Evolutionary conservation across 1,140 invertebrate genomes (phyloP).

Genomic region (Pogonomyrmex californicus): DNA sequence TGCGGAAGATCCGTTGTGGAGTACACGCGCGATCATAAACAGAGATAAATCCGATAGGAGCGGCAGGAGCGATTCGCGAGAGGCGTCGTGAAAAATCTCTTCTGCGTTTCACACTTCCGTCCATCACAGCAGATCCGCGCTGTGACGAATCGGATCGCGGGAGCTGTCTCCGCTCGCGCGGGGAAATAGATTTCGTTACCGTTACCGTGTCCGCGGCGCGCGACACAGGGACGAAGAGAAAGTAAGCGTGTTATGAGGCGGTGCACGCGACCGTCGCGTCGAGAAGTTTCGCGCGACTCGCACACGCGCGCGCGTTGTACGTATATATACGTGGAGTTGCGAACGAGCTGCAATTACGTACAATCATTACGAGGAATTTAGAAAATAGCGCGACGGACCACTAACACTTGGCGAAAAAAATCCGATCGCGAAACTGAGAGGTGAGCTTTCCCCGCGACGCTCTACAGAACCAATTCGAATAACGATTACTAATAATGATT

Average conservation of each 20-base stretch:
- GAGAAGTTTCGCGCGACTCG: constrained; percentile 24
- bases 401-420: background rate
- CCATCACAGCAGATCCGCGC: background rate
- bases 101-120: background rate
- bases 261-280: background rate
- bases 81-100: background rate
- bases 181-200: constrained; percentile 18
- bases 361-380: background rate
- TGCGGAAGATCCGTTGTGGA: background rate
- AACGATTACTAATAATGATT: background rate
- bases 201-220: background rate
- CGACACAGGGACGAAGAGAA: constrained; percentile 30
- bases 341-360: constrained; percentile 14
- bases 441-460: background rate
- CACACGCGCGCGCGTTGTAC: too few relatives aligned
- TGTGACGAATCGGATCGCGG: background rate
- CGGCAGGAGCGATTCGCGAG: background rate
- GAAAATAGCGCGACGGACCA: background rate
- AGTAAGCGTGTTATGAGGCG: constrained; percentile 30
- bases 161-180: background rate
- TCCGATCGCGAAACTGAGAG: background rate
- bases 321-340: background rate
- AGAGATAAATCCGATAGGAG: too few relatives aligned
- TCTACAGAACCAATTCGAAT: background rate
- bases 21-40: background rate